These are phyloP conservation scores for Cotesia congregata DNA, from an alignment of 2,888 invertebrate species.

Conservation along the genomic window DNA sequence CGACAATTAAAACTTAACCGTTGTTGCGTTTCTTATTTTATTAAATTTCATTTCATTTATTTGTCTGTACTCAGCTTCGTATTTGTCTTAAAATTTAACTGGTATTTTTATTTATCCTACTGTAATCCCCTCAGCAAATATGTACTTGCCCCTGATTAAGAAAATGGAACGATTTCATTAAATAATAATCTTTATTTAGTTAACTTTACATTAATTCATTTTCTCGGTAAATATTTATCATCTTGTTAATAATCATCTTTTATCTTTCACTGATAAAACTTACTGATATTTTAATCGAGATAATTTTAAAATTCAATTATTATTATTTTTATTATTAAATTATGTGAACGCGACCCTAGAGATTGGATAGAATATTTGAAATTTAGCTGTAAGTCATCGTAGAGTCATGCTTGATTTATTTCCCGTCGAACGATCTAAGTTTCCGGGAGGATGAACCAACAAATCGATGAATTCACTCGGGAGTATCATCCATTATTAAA, in stretches of 20 bases:
- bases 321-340: not conserved
- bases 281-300: too few relatives aligned
- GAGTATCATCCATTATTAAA: conserved; percentile 38
- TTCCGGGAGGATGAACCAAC: conserved; percentile 38
- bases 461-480: conserved; percentile 22
- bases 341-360: conserved; percentile 4
- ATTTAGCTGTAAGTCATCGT: conserved; percentile 17
- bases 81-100: too few relatives aligned
- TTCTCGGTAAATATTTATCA: too few relatives aligned
- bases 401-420: conserved; percentile 41
- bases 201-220: too few relatives aligned
- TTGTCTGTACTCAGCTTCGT: not conserved
- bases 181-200: too few relatives aligned
- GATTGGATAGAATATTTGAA: conserved; percentile 25
- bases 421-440: conserved; percentile 34
- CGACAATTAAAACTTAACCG: conserved; percentile 46
- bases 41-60: not conserved
- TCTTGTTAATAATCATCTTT: too few relatives aligned
- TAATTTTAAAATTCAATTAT: too few relatives aligned
- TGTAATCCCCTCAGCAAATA: too few relatives aligned
- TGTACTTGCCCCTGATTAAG: too few relatives aligned
- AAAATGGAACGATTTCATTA: too few relatives aligned
- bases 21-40: conserved; percentile 2
- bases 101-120: too few relatives aligned
- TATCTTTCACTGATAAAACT: too few relatives aligned